Evolutionary conservation across 2,797 vertebrate genomes (phyloP).

Genomic region (Rhabdophis nuchalis): DNA sequence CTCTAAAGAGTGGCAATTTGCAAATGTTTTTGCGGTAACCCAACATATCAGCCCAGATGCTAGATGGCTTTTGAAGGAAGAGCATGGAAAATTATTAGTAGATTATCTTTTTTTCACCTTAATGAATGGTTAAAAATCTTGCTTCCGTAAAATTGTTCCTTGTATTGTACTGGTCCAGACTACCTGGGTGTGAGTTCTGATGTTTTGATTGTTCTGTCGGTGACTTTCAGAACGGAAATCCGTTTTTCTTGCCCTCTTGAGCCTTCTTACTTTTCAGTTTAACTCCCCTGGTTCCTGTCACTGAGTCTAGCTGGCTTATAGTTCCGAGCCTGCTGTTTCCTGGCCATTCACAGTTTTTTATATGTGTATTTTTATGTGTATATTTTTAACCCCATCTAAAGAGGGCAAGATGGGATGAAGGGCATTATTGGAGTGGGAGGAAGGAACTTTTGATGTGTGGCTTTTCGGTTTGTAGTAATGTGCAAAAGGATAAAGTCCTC

Average conservation of each 20-base stretch:
- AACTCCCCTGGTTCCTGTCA: slow-evolving; percentile 50
- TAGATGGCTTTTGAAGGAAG: neutral
- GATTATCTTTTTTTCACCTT: neutral
- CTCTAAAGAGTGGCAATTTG: too few species aligned
- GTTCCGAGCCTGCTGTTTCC: slow-evolving; percentile 55
- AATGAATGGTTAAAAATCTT: neutral
- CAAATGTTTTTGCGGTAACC: neutral
- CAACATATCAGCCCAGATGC: too few species aligned
- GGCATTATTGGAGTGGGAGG: neutral
- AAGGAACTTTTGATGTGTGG: neutral
- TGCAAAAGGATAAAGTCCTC: neutral
- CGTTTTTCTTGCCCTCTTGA: neutral
- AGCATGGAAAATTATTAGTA: neutral
- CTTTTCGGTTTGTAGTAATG: neutral
- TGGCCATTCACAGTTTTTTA: slow-evolving; percentile 23
- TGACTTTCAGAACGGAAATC: slow-evolving; percentile 54
- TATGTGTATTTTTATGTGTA: neutral
- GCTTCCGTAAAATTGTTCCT: neutral
- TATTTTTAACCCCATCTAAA: slow-evolving; percentile 3
- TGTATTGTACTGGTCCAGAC: neutral
- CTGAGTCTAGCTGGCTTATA: neutral
- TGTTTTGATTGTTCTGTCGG: neutral
- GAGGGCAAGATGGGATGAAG: neutral
- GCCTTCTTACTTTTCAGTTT: slow-evolving; percentile 25
- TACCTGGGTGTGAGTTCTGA: neutral